Evolutionary conservation across 2,113 vertebrate genomes (phyloP).

Genomic region (Rhombomys opimus): DNA sequence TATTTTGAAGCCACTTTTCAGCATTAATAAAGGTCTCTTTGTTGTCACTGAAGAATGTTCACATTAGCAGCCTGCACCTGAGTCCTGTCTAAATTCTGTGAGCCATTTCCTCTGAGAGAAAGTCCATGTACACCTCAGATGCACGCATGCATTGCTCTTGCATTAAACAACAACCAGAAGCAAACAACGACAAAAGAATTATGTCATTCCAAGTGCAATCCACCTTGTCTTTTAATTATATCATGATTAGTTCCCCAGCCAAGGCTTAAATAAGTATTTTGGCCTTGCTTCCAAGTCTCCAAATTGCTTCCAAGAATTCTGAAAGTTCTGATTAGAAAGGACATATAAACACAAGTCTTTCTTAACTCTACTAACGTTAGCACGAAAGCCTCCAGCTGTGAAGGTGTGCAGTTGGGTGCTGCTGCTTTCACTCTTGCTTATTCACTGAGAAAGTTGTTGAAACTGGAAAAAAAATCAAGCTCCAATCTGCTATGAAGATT

Average conservation of each 20-base stretch:
- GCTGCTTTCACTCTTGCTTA: background rate
- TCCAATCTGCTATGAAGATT: background rate
- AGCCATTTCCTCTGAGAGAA: background rate
- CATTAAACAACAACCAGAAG: background rate
- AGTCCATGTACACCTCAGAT: background rate
- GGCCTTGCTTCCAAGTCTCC: background rate
- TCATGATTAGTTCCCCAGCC: background rate
- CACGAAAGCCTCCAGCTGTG: background rate
- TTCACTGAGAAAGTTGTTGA: background rate
- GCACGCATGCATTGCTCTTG: background rate
- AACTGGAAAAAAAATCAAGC: background rate
- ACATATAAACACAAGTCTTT: background rate
- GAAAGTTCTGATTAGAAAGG: background rate
- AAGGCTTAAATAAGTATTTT: background rate
- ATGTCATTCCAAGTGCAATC: background rate
- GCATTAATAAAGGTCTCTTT: constrained; percentile 20
- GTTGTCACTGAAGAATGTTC: constrained; percentile 40
- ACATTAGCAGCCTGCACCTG: background rate
- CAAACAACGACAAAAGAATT: background rate
- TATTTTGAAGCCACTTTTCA: constrained; percentile 29
- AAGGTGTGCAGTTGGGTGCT: background rate
- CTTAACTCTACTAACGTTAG: background rate
- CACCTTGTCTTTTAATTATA: background rate
- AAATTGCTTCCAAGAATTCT: background rate
- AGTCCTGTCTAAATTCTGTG: background rate